Conservation (phyloP, 2,888 invertebrate genomes). For the Drosophila siamana region DNA sequence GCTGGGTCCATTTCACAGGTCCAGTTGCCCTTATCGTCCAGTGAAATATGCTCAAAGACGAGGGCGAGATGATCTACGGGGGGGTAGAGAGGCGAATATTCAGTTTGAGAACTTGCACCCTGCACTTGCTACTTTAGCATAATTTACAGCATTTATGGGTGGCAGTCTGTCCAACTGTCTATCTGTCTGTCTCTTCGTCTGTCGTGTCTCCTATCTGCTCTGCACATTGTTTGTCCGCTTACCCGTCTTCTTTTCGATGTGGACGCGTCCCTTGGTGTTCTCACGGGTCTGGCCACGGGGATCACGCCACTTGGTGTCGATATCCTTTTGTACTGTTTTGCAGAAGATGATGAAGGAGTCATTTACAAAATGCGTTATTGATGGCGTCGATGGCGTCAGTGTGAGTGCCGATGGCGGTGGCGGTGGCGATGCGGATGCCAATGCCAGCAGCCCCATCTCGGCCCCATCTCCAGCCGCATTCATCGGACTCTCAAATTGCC, state of each 20-base stretch:
- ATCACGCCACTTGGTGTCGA: constrained; percentile 84
- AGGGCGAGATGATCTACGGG: constrained; percentile 84
- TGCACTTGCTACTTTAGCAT: constrained; percentile 23
- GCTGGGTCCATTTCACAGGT: constrained; percentile 84
- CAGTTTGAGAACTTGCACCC: background rate
- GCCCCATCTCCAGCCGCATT: constrained; percentile 9
- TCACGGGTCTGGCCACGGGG: constrained; percentile 82
- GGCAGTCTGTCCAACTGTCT: constrained; percentile 4
- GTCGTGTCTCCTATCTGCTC: background rate
- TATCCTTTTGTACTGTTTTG: constrained; percentile 79
- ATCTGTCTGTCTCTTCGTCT: constrained; percentile 2
- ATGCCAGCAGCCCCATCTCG: constrained; percentile 1
- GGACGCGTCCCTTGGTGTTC: constrained; percentile 85
- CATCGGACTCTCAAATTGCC: constrained; percentile 42
- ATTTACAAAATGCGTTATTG: constrained; percentile 85
- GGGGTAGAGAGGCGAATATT: background rate
- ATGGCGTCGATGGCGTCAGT: constrained; percentile 82
- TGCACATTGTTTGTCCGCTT: constrained; percentile 32
- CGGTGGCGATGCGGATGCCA: constrained; percentile 19
- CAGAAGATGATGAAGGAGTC: constrained; percentile 86
- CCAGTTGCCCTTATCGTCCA: constrained; percentile 86
- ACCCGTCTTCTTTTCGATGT: constrained; percentile 85
- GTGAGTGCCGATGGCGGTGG: constrained; percentile 47
- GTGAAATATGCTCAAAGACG: constrained; percentile 86
- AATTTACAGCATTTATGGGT: constrained; percentile 25